These are phyloP conservation scores for Falco cherrug DNA, from an alignment of 2,797 vertebrate species.

Conservation along the genomic window DNA sequence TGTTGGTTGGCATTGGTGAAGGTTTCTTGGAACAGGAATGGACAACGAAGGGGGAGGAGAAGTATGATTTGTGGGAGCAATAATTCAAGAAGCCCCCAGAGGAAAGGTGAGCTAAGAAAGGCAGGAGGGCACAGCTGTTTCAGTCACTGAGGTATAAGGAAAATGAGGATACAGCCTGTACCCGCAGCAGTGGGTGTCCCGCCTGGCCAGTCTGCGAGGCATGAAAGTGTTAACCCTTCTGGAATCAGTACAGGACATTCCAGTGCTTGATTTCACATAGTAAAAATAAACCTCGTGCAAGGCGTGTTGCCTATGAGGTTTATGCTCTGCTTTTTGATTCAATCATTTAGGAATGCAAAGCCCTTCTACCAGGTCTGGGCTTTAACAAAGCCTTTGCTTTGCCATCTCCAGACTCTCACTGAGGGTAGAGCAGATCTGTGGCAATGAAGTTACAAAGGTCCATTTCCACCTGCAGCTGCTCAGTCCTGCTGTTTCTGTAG, in stretches of 20 bases:
- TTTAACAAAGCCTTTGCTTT: neutral
- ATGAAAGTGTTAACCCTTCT: conserved; percentile 24
- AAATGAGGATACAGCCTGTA: neutral
- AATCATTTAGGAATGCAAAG: conserved; percentile 23
- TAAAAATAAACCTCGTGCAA: conserved; percentile 38
- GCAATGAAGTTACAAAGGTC: neutral
- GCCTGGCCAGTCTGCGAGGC: neutral
- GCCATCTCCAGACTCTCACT: rapidly evolving
- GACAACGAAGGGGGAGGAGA: neutral
- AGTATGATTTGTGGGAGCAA: neutral
- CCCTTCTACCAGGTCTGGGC: neutral
- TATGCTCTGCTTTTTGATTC: conserved; percentile 27
- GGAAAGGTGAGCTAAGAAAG: neutral
- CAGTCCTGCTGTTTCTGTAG: neutral
- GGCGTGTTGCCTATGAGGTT: neutral
- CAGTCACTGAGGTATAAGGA: neutral
- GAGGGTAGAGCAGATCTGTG: neutral
- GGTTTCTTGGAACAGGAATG: neutral
- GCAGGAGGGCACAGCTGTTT: neutral
- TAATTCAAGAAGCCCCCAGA: neutral
- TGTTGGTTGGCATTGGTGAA: neutral
- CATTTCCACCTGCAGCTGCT: neutral
- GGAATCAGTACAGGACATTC: conserved; percentile 25
- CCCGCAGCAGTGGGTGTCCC: rapidly evolving
- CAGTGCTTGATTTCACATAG: neutral